These are phyloP conservation scores for Spodoptera exigua DNA, from an alignment of 2,888 invertebrate genomes.

Conservation along the genomic window DNA sequence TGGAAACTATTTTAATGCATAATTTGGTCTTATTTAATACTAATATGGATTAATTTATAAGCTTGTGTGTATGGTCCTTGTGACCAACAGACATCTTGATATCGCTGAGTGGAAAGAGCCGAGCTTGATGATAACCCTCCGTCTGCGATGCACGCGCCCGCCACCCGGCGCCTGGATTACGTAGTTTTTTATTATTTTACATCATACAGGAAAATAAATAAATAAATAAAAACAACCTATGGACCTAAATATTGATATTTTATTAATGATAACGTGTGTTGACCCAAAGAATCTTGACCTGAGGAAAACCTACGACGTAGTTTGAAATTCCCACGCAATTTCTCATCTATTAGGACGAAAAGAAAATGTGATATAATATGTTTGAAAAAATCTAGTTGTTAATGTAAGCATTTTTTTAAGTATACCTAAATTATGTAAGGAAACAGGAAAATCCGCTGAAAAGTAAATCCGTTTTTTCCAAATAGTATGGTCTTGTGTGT, in stretches of 20 bases:
- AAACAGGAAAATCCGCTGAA: too few species aligned
- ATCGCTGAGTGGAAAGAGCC: constrained; percentile 62
- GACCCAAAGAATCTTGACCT: not conserved
- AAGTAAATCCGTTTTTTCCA: too few species aligned
- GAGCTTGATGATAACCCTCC: constrained; percentile 61
- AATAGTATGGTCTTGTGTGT: too few species aligned
- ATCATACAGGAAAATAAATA: constrained; percentile 33
- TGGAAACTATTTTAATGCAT: not conserved
- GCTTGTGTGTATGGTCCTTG: constrained; percentile 37
- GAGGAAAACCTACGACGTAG: not conserved
- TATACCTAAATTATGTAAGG: too few species aligned
- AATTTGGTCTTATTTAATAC: not conserved
- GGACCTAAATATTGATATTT: constrained; percentile 9
- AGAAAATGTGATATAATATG: too few species aligned
- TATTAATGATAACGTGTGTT: not conserved
- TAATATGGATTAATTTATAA: constrained; percentile 12
- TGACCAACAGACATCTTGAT: constrained; percentile 33
- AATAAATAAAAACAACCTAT: constrained; percentile 17
- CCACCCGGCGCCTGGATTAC: constrained; percentile 42
- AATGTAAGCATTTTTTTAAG: too few species aligned
- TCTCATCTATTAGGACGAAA: not conserved
- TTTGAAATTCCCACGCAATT: not conserved
- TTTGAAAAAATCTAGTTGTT: too few species aligned
- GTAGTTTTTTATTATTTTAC: constrained; percentile 37
- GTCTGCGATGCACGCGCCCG: constrained; percentile 38